These are phyloP conservation scores for Sebastes trivittatus DNA, from an alignment of 2,797 vertebrate species.

Conservation along the genomic window DNA sequence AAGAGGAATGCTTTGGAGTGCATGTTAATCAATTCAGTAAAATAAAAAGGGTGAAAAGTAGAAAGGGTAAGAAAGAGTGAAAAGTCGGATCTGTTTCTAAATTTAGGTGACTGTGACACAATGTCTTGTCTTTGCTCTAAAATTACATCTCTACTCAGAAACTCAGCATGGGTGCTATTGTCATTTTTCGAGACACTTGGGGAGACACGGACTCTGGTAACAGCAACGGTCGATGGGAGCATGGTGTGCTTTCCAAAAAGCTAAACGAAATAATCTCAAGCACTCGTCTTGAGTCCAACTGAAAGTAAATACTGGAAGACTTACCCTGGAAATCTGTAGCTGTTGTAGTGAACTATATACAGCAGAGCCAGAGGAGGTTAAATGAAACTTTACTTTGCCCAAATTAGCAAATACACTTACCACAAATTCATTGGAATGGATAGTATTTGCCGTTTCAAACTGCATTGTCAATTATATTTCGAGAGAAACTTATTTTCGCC, in stretches of 20 bases:
- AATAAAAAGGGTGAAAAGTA: not conserved
- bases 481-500: not conserved
- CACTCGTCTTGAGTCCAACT: not conserved
- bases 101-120: not conserved
- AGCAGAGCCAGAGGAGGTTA: not conserved
- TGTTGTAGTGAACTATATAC: not conserved
- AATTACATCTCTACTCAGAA: not conserved
- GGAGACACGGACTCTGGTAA: not conserved
- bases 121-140: not conserved
- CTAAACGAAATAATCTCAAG: not conserved
- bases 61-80: not conserved
- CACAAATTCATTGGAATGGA: not conserved
- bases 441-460: not conserved
- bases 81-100: not conserved
- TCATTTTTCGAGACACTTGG: not conserved
- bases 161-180: not conserved
- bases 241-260: not conserved
- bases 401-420: not conserved
- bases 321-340: not conserved
- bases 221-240: not conserved
- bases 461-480: not conserved
- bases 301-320: not conserved
- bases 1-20: not conserved
- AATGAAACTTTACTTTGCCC: not conserved
- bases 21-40: not conserved